These are phyloP conservation scores for Drosophila incognita DNA, from an alignment of 2,888 invertebrate species.

Conservation along the genomic window DNA sequence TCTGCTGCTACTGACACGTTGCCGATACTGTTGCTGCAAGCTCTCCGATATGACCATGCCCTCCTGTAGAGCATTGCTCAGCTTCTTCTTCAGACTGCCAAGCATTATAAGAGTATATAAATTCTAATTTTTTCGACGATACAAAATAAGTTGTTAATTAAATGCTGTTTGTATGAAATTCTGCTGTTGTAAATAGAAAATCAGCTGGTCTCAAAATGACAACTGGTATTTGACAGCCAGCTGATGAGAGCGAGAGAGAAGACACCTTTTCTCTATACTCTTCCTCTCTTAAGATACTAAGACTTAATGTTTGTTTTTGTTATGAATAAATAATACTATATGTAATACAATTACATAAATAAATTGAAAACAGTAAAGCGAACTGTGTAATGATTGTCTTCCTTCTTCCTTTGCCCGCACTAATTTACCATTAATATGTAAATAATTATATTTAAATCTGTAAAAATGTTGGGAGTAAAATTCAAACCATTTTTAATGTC, in stretches of 20 bases:
- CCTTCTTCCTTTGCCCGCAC: background rate
- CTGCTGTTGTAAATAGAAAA: constrained; percentile 53
- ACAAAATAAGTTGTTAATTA: constrained; percentile 31
- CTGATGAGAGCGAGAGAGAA: constrained; percentile 18
- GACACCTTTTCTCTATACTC: constrained; percentile 28
- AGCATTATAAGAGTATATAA: constrained; percentile 81
- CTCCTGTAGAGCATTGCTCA: constrained; percentile 85
- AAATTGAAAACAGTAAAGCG: background rate
- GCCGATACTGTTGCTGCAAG: constrained; percentile 80
- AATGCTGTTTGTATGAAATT: background rate
- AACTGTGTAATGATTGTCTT: background rate
- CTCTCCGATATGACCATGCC: constrained; percentile 84
- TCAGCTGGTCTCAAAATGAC: constrained; percentile 57
- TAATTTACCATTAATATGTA: too few relatives aligned
- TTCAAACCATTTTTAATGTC: background rate
- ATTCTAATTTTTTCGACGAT: constrained; percentile 15
- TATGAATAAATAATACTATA: background rate
- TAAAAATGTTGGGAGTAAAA: background rate
- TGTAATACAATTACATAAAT: background rate
- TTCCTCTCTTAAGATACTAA: background rate
- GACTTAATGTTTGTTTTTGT: constrained; percentile 2
- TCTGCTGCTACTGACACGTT: constrained; percentile 64
- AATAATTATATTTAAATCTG: background rate
- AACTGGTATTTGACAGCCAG: constrained; percentile 41
- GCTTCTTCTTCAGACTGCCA: constrained; percentile 85